Evolutionary conservation across 2,888 invertebrate genomes (phyloP), one percentile per base, ranked within the genome.

Genomic region (Archips xylosteana): DNA sequence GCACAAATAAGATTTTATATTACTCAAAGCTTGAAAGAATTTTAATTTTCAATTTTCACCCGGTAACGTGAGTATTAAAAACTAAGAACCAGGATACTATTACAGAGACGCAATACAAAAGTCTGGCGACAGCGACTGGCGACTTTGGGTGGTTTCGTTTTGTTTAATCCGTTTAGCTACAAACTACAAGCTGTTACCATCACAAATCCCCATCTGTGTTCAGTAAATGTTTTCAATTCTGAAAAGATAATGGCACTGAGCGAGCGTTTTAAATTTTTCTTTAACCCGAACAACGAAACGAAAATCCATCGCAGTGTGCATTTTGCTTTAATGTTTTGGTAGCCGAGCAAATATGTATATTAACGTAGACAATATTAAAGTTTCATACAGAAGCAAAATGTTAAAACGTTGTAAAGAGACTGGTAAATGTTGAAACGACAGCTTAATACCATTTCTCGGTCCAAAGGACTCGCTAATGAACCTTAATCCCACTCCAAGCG

Each of bases 391-490:
- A 54, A 63, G 54, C 36, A 45, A 63, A 23, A 45, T 23, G 0
- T 34, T 45, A 12, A 45, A 10, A 3, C 12, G 12, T 12, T 12
- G 10, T 10, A 67, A 72, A 67, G 54, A 59, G 51, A 32, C 49
- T 71, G 69, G 36, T 13, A 23, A 66, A 74, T 62, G 51, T 54
- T 57, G 36, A 54, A 70, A 47, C 45, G 15, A n/a, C 45, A 15
- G 15, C 36, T 57, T 45, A 59, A 61, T 15, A 32, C 47, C 47
- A 59, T 60, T 39, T 34, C 59, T 69, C 66, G 66, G 63, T 60
- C 64, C 42, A 69, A 69, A 73, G 63, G 51, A 61, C 61, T 39
- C 34, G 60, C 63, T 64, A 68, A 73, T 69, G 63, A 73, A 59
- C 32, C 39, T 36, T 64, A 69, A 73, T 60, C 68, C 68, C 59